Evolutionary conservation across 2,113 vertebrate species (phyloP).

Genomic region (Solea senegalensis): DNA sequence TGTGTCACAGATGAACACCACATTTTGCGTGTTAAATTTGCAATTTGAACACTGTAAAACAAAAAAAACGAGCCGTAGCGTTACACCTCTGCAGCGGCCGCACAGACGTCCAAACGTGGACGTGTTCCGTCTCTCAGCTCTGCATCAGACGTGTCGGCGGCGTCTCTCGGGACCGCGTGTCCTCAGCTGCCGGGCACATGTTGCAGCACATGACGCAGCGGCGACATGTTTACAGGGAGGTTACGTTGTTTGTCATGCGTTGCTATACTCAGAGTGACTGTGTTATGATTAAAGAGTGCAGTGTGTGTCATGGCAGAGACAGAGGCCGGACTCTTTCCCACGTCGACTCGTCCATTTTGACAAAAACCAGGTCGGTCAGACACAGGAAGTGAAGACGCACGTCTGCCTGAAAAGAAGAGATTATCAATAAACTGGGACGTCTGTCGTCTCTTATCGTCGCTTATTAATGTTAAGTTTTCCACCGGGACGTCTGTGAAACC

Average conservation of each 20-base stretch:
- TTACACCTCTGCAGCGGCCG: too few species aligned
- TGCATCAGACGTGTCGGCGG: neutral
- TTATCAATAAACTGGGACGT: constrained; percentile 2
- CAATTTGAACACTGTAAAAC: too few species aligned
- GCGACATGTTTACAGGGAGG: constrained; percentile 14
- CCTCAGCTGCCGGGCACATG: constrained; percentile 18
- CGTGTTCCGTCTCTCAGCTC: neutral
- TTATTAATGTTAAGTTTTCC: constrained; percentile 44
- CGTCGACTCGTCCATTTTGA: neutral
- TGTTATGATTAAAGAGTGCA: constrained; percentile 19
- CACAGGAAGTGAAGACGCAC: neutral
- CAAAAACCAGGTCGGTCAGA: neutral
- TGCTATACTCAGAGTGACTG: neutral
- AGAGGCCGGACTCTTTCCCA: neutral
- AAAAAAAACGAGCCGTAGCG: too few species aligned
- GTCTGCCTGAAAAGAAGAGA: neutral
- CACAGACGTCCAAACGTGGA: too few species aligned
- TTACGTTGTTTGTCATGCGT: constrained; percentile 8
- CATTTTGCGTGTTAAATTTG: too few species aligned
- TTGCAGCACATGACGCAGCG: constrained; percentile 10
- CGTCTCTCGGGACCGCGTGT: neutral
- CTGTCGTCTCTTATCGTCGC: constrained; percentile 30
- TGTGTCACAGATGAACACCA: too few species aligned
- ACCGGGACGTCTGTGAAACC: constrained; percentile 22
- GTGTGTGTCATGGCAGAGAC: neutral